These are phyloP conservation scores for Psephotus haematonotus DNA, from an alignment of 2,113 vertebrate genomes.

Conservation along the genomic window DNA sequence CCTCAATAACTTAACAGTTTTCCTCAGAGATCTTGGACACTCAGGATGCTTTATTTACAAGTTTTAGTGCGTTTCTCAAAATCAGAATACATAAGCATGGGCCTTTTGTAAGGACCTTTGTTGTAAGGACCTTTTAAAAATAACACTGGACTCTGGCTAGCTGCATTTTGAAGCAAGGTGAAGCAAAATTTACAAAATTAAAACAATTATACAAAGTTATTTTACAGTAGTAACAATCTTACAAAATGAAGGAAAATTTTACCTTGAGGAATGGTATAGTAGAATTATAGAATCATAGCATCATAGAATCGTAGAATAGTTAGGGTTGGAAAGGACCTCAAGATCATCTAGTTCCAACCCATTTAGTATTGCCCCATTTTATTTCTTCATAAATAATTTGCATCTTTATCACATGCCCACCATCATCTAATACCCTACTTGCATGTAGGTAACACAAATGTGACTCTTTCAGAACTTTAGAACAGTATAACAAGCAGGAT, in stretches of 20 bases:
- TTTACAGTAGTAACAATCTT: not conserved
- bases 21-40: not conserved
- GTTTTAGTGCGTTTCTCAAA: not conserved
- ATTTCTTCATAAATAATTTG: not conserved
- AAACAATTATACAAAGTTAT: not conserved
- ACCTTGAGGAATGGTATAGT: not conserved
- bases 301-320: no score
- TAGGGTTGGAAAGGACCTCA: no score
- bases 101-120: not conserved
- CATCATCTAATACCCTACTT: not conserved
- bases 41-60: not conserved
- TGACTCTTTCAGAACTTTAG: not conserved
- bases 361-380: not conserved
- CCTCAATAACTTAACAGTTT: not conserved
- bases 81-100: not conserved
- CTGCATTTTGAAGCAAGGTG: not conserved
- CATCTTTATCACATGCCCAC: not conserved
- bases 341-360: no score
- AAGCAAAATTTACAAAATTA: not conserved
- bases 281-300: no score
- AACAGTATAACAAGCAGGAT: accelerated
- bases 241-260: not conserved
- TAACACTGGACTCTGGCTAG: not conserved
- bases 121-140: not conserved
- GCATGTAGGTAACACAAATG: accelerated